Percentiles rank a stretch among this genome's conserved stretches.
Evolutionary conservation across 2,797 vertebrate species (phyloP).

Genomic region (Pyrocephalus nanus): DNA sequence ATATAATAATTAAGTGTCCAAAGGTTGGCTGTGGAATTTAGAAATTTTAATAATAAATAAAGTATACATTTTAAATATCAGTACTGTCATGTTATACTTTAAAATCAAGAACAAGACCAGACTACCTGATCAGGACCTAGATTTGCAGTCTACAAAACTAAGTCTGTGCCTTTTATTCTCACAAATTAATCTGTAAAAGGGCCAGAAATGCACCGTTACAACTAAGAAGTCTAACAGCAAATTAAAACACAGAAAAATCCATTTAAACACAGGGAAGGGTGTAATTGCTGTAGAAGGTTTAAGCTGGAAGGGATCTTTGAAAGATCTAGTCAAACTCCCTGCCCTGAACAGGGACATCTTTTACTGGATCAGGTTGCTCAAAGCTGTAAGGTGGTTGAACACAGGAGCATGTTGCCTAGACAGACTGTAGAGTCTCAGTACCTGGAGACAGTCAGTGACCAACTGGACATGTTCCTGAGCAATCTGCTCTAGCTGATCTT

Average conservation of each 20-base stretch:
- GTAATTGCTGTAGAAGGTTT: background rate
- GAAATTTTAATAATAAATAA: background rate
- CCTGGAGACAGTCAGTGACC: background rate
- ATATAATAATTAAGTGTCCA: background rate
- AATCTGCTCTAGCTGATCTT: background rate
- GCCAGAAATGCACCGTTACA: background rate
- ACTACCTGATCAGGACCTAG: background rate
- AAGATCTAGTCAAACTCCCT: background rate
- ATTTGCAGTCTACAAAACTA: background rate
- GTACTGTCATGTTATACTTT: background rate
- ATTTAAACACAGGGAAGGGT: background rate
- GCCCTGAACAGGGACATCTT: background rate
- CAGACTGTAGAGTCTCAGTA: background rate
- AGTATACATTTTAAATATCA: background rate
- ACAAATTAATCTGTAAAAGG: background rate
- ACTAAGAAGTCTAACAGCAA: background rate
- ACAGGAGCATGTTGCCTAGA: background rate
- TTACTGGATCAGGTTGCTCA: background rate
- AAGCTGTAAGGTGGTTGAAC: background rate
- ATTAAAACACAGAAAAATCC: background rate
- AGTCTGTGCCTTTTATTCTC: background rate
- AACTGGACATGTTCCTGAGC: background rate
- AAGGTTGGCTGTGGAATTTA: background rate
- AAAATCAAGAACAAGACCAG: background rate
- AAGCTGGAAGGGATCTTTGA: background rate